Base-by-base conservation (phyloP, 2,113 vertebrate genomes). In the Saccopteryx bilineata region DNA sequence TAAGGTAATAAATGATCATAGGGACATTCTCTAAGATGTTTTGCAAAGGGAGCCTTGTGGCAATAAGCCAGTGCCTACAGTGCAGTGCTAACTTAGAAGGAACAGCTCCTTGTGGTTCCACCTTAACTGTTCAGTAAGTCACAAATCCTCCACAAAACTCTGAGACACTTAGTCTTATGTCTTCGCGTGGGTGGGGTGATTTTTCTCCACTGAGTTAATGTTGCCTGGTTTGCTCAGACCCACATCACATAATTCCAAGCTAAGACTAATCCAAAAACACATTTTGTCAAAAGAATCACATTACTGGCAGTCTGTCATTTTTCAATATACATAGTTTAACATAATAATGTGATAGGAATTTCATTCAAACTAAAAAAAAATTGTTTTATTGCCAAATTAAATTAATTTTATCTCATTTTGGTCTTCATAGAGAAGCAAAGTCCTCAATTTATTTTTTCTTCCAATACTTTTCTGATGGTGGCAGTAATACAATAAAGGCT, bases 381-480 rank as follows among this genome's bases (percentile, higher is more conserved):
- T 63, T 2, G 14, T 39, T 65, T 87, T 5, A 6, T 66, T 80
- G 63, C 19, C 46, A 95, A 82, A 75, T 82, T 69, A 46, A 9
- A 39, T 61, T n/a, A 56, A 13, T 95, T 87, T 87, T 68, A 46
- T 79, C 46, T 92, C 50, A 81, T 71, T 90, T 91, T 81, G 87
- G 18, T 86, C 69, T 92, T 95, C 19, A 23, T 56, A 78, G 78
- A 87, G 17, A 65, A 60, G 18, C 17, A 78, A 60, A 76, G 5
- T 90, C 31, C 28, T 11, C 17, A 66, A 74, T 80, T 39, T 84
- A 46, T 75, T 90, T 94, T 90, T 5, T n/a, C 69, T 91, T 28
- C 52, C 5, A 86, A 24, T 33, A 52, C 7, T 28, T 88, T 91
- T 80, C 69, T 63, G 5, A 71, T 65, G 33, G 14, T 92, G 2